These are phyloP conservation scores for Melanotaenia trifasciata DNA, from an alignment of 2,797 vertebrate species.

Conservation along the genomic window DNA sequence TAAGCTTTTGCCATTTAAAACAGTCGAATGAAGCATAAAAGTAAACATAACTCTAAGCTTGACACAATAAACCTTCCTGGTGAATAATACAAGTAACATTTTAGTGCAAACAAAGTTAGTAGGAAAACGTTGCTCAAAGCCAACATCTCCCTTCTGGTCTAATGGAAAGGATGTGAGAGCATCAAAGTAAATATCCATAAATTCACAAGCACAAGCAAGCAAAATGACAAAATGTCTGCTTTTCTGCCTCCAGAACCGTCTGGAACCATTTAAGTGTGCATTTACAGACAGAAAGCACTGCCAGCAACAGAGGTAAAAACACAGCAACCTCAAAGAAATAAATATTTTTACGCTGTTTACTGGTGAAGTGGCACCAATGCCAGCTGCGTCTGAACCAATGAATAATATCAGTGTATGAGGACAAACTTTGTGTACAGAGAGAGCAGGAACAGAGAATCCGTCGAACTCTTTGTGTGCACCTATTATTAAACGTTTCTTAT, in stretches of 20 bases:
- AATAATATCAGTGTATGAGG: background rate
- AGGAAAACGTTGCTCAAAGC: conserved; percentile 41
- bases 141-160: conserved; percentile 54
- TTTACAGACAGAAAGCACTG: conserved; percentile 31
- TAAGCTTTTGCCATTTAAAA: background rate
- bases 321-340: conserved; percentile 44
- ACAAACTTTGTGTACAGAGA: background rate
- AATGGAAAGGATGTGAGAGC: conserved; percentile 62
- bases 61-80: background rate
- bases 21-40: background rate
- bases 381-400: conserved; percentile 22
- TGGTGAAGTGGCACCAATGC: conserved; percentile 37
- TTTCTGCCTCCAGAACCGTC: conserved; percentile 45
- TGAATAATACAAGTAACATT: conserved; percentile 22
- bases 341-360: conserved; percentile 35
- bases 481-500: background rate
- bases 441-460: background rate
- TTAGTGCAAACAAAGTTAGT: conserved; percentile 24
- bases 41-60: background rate
- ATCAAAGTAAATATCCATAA: conserved; percentile 57
- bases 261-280: conserved; percentile 48
- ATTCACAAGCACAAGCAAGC: conserved; percentile 32
- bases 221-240: conserved; percentile 61
- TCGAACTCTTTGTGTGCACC: background rate
- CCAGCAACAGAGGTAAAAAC: conserved; percentile 47